phyloP scores from a whole-genome alignment of 2,888 invertebrate species.

The Trichogramma dendrolimi region DNA sequence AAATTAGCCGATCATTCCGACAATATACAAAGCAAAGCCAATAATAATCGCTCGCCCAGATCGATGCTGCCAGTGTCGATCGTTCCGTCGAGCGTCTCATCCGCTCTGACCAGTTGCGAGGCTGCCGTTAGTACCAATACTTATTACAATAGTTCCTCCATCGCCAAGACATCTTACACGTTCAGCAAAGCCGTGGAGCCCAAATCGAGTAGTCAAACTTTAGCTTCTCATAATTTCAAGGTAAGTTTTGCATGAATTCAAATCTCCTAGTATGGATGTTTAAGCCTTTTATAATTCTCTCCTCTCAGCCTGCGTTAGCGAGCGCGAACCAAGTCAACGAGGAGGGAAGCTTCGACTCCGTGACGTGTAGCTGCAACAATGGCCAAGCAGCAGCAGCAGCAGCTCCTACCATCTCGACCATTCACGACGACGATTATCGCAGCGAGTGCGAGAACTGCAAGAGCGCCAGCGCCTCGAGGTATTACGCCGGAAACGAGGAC shows the following conservation, averaged over 20 bases:
- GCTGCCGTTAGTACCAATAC: conserved; percentile 39
- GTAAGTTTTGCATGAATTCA: conserved; percentile 14
- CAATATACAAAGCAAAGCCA: conserved; percentile 1
- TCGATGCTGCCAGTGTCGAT: conserved; percentile 34
- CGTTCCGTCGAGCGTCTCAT: conserved; percentile 29
- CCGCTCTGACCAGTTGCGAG: conserved; percentile 27
- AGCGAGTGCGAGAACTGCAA: conserved; percentile 85
- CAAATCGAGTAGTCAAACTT: conserved; percentile 32
- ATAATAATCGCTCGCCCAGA: conserved; percentile 33
- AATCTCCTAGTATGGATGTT: neutral
- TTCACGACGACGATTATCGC: conserved; percentile 64
- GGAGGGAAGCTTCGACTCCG: conserved; percentile 50
- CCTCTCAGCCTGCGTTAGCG: conserved; percentile 43
- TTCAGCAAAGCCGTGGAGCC: conserved; percentile 29
- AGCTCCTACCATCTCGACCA: conserved; percentile 35
- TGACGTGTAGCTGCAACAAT: conserved; percentile 46
- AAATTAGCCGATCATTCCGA: conserved; percentile 35
- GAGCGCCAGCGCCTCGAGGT: conserved; percentile 67
- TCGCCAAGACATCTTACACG: conserved; percentile 5
- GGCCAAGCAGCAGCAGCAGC: conserved; percentile 43
- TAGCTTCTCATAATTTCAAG: conserved; percentile 33
- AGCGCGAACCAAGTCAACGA: conserved; percentile 46
- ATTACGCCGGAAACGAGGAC: conserved; percentile 60
- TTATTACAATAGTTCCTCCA: conserved; percentile 40
- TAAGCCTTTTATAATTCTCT: neutral